Base-by-base conservation (phyloP, 2,888 invertebrate species). In the Pterostichus madidus region DNA sequence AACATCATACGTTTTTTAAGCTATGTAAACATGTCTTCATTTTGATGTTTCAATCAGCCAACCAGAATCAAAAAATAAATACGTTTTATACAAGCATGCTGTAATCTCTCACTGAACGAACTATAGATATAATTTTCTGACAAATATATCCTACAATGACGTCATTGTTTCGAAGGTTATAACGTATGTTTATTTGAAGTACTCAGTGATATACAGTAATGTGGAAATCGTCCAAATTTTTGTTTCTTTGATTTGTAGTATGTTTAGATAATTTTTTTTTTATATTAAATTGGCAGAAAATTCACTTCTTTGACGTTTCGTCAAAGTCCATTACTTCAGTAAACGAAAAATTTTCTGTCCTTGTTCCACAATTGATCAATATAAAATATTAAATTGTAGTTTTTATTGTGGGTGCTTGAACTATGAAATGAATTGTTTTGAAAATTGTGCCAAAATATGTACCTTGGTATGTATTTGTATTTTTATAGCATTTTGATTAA, bases 211-310 rank as follows among this genome's bases (percentile, higher is more conserved):
- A 75, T 32, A 75, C 53, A 75, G 8, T 31, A 24, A 32, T 24
- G 52, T 75, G 75, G 52, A 52, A 75, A 49, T n/a, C 24, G 11
- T 75, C 75, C 75, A 75, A 75, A 73, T 73, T 73, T 68, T 68
- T 13, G 10, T 39, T 68, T n/a, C 7, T 6, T 15, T 53, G 17
- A 13, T 31, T 64, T 44, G n/a, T 49, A 44, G 10, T 73, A 11
- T 73, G 49, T 73, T 73, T 73, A 44, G 11, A 5, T 11, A 73
- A 73, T 13, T 17, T 49, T 73, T 73, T n/a, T 71, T 73, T 44
- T 11, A 10, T 11, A n/a, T 73, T 17, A 35, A 17, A 39, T 68
- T 73, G 73, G 73, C 73, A 73, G 15, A 10, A 46, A 73, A 73
- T 73, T 10, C 39, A 46, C 31, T 73, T 13, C 31, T 24, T 31